Conservation (phyloP, 1,140 invertebrate species). For the Plodia interpunctella region DNA sequence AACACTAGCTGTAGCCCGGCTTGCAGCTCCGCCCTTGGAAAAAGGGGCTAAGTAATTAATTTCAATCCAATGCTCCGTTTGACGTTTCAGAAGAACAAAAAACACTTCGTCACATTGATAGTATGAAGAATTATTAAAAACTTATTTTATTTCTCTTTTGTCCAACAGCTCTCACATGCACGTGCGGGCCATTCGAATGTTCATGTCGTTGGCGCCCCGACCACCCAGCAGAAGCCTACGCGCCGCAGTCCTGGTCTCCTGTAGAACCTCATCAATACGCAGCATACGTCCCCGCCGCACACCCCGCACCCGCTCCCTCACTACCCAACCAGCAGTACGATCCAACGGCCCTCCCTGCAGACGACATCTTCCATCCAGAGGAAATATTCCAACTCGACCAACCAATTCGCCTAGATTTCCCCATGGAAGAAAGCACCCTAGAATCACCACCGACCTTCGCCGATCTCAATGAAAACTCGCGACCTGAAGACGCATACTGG, state of each 20-base stretch:
- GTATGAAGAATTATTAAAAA: too few species aligned
- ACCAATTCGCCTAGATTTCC: slow-evolving; percentile 81
- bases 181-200: slow-evolving; percentile 64
- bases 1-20: too few species aligned
- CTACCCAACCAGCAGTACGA: slow-evolving; percentile 50
- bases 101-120: too few species aligned
- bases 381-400: slow-evolving; percentile 88
- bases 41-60: too few species aligned
- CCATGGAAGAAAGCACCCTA: slow-evolving; percentile 66
- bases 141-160: slow-evolving; percentile 10
- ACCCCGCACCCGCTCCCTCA: slow-evolving; percentile 32
- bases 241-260: slow-evolving; percentile 44
- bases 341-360: slow-evolving; percentile 70
- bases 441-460: slow-evolving; percentile 83
- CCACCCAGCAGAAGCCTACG: slow-evolving; percentile 39
- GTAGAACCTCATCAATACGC: slow-evolving; percentile 43
- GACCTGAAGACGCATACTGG: slow-evolving; percentile 76
- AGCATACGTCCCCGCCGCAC: slow-evolving; percentile 40
- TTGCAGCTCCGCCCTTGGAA: too few species aligned
- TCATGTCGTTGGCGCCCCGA: slow-evolving; percentile 60
- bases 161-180: slow-evolving; percentile 29
- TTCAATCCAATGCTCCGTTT: too few species aligned
- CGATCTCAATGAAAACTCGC: slow-evolving; percentile 82
- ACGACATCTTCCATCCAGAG: slow-evolving; percentile 86
- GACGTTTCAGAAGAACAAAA: too few species aligned